A percentile compares a stretch with the other conserved stretches of the same genome.
These are phyloP conservation scores for Pachycephus smyrnensis DNA, from an alignment of 2,888 invertebrate species.

Conservation along the genomic window DNA sequence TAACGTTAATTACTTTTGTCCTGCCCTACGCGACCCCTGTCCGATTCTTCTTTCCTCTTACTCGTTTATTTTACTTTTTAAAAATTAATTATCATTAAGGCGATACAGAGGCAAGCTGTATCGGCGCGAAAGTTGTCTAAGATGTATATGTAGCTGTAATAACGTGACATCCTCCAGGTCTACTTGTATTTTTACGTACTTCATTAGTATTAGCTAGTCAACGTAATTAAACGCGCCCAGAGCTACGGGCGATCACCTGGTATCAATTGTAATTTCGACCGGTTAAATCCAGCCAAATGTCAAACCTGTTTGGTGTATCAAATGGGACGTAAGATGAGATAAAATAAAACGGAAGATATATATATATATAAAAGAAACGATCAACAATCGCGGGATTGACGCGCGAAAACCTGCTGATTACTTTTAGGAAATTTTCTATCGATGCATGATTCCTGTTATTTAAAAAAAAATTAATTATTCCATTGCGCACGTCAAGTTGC, in stretches of 20 bases:
- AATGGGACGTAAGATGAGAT: background rate
- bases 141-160: constrained; percentile 17
- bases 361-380: background rate
- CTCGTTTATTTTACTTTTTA: background rate
- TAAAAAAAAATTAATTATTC: background rate
- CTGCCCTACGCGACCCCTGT: background rate
- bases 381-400: background rate
- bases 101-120: background rate
- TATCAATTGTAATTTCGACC: background rate
- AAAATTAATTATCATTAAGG: constrained; percentile 1
- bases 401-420: background rate
- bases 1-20: background rate
- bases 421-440: background rate
- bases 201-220: constrained; percentile 60
- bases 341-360: background rate
- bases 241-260: constrained; percentile 2
- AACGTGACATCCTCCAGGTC: constrained; percentile 12
- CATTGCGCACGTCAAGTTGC: background rate
- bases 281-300: background rate
- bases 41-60: constrained; percentile 15
- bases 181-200: constrained; percentile 28
- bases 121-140: constrained; percentile 4
- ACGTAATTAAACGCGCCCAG: constrained; percentile 22
- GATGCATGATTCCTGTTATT: background rate
- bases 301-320: background rate